phyloP scores from a whole-genome alignment of 2,888 invertebrate species.

The Saturnia pavonia region DNA sequence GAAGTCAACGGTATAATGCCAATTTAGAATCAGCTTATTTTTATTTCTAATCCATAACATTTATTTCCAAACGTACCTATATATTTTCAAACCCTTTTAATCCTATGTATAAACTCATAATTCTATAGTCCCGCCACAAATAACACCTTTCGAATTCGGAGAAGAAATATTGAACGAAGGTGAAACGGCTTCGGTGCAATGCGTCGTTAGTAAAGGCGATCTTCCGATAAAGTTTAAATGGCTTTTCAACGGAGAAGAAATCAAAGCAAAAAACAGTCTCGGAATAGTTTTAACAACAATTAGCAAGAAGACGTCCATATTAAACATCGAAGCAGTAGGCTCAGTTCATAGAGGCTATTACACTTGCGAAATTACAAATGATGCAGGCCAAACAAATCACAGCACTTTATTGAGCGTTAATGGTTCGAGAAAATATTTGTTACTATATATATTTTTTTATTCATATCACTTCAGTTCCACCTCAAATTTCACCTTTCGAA shows the following conservation, averaged over 20 bases:
- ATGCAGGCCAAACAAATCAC: slow-evolving; percentile 82
- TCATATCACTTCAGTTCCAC: slow-evolving; percentile 80
- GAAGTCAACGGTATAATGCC: slow-evolving; percentile 86
- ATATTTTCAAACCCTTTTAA: slow-evolving; percentile 34
- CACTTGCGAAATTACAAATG: slow-evolving; percentile 84
- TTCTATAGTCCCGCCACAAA: slow-evolving; percentile 86
- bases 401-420: slow-evolving; percentile 83
- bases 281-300: slow-evolving; percentile 83
- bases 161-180: slow-evolving; percentile 87
- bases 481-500: slow-evolving; percentile 85
- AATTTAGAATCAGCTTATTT: slow-evolving; percentile 50
- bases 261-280: slow-evolving; percentile 74
- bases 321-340: slow-evolving; percentile 84
- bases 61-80: slow-evolving; percentile 25
- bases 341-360: slow-evolving; percentile 84
- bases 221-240: slow-evolving; percentile 89
- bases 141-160: slow-evolving; percentile 88
- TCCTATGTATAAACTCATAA: slow-evolving; percentile 33
- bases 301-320: slow-evolving; percentile 84
- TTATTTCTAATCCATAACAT: slow-evolving; percentile 41
- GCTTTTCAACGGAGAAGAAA: slow-evolving; percentile 82
- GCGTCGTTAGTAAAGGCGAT: slow-evolving; percentile 91
- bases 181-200: slow-evolving; percentile 87
- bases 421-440: slow-evolving; percentile 70
- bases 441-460: slow-evolving; percentile 42